A percentile compares a stretch with the other conserved stretches of the same genome.
These are phyloP conservation scores for Adelges cooleyi DNA, from an alignment of 1,140 invertebrate genomes.

Conservation along the genomic window DNA sequence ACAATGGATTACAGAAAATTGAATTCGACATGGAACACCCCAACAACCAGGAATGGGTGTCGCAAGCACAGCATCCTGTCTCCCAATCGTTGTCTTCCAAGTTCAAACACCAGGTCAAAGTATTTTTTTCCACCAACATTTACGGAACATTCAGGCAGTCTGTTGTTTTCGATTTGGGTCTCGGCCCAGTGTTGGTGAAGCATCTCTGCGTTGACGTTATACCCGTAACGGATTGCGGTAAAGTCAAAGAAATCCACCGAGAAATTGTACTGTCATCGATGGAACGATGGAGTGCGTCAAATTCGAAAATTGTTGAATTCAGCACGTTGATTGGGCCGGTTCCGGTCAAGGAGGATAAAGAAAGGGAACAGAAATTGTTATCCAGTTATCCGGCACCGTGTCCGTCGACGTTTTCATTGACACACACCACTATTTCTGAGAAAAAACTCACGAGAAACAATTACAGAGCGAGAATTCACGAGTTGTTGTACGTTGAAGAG, in stretches of 20 bases:
- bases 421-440: conserved; percentile 55
- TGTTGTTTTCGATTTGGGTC: conserved; percentile 65
- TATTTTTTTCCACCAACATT: conserved; percentile 58
- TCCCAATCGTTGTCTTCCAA: conserved; percentile 21
- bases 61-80: conserved; percentile 29
- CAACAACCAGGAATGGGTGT: conserved; percentile 48
- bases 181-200: conserved; percentile 54
- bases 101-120: conserved; percentile 49
- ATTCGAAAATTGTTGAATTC: conserved; percentile 48
- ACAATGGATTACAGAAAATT: conserved; percentile 23
- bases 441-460: conserved; percentile 55
- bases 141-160: conserved; percentile 73
- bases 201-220: conserved; percentile 67
- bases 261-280: conserved; percentile 47
- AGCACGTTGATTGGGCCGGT: conserved; percentile 42
- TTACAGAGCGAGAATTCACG: conserved; percentile 65
- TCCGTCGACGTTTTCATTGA: conserved; percentile 52
- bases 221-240: conserved; percentile 53
- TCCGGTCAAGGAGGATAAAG: conserved; percentile 36
- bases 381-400: conserved; percentile 56
- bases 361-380: conserved; percentile 46
- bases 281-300: conserved; percentile 48
- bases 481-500: conserved; percentile 66
- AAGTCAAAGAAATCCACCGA: conserved; percentile 51
- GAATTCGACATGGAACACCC: conserved; percentile 33